Conservation (phyloP, 2,888 invertebrate genomes). For the Nezara viridula region DNA sequence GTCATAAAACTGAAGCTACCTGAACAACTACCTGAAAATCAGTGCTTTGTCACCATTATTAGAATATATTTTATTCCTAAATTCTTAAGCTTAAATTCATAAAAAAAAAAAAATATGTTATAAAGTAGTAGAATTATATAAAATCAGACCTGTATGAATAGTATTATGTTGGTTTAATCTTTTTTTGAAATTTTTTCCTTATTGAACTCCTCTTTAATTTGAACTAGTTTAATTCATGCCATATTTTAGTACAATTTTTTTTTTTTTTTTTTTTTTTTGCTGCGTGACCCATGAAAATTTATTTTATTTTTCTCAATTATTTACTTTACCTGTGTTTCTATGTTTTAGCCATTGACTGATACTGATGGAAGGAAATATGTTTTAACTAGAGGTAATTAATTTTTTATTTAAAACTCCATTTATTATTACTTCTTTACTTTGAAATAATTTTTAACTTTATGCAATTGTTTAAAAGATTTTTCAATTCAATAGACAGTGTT, state of each 20-base stretch:
- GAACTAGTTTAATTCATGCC: neutral
- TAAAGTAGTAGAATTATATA: too few relatives aligned
- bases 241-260: too few relatives aligned
- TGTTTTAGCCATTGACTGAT: constrained; percentile 75
- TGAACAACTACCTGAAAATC: neutral
- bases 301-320: neutral
- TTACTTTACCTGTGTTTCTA: neutral
- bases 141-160: neutral
- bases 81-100: too few relatives aligned
- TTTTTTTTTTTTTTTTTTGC: too few relatives aligned
- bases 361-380: constrained; percentile 80
- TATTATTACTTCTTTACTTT: neutral
- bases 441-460: neutral
- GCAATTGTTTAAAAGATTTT: neutral
- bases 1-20: neutral
- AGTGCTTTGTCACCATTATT: neutral
- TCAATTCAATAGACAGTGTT: neutral
- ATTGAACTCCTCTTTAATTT: neutral
- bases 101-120: too few relatives aligned
- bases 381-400: constrained; percentile 75
- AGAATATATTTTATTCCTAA: neutral
- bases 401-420: neutral
- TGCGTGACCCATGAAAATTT: too few relatives aligned
- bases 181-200: neutral
- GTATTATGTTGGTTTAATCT: neutral